Conservation (phyloP, 2,113 vertebrate species). For the Seriola aureovittata region DNA sequence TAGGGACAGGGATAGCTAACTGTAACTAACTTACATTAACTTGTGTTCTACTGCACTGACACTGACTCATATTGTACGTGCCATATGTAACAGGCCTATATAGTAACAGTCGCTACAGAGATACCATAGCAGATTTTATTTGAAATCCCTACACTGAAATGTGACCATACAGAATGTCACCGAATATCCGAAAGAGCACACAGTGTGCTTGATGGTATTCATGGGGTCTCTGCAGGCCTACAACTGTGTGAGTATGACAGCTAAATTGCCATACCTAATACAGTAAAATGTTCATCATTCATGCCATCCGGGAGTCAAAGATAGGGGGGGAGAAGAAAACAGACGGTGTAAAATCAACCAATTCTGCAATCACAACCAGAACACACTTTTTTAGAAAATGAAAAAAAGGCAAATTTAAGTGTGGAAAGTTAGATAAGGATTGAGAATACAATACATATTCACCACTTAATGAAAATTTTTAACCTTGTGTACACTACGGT, state of each 20-base stretch:
- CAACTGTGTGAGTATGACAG: not conserved
- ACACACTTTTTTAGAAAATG: conserved; percentile 23
- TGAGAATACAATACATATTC: conserved; percentile 4
- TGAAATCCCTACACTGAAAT: conserved; percentile 8
- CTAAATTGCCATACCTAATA: conserved; percentile 28
- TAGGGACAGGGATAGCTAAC: not conserved
- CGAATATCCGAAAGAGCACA: not conserved
- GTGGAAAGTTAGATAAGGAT: not conserved
- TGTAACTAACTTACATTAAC: not conserved
- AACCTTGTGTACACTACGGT: not conserved
- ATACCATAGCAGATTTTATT: not conserved
- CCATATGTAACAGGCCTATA: too few relatives aligned
- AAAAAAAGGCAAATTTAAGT: not conserved
- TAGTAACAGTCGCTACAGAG: not conserved
- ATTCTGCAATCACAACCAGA: conserved; percentile 8
- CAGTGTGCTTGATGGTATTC: not conserved
- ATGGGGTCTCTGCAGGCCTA: not conserved
- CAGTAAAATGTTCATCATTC: conserved; percentile 6
- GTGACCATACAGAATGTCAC: not conserved
- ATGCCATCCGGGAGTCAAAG: not conserved
- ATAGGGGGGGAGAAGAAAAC: not conserved
- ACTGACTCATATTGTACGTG: not conserved
- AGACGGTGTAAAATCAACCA: not conserved
- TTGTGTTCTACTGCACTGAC: not conserved
- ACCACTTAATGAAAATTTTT: conserved; percentile 4